Base-by-base conservation (phyloP, 2,113 vertebrate species). In the Pandion haliaetus region DNA sequence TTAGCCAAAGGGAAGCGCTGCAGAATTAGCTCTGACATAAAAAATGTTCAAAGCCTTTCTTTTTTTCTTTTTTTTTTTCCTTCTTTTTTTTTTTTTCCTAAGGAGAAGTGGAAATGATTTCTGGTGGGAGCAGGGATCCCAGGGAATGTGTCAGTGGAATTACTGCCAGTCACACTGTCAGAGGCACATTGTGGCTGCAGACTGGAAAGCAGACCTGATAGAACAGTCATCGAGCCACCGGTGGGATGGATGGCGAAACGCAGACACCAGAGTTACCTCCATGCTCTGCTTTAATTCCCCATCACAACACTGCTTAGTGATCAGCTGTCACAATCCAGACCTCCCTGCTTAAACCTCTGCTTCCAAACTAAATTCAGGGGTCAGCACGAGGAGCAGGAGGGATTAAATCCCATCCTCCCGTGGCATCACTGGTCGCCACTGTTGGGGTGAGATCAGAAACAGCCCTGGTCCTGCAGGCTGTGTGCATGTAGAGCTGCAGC, bases 241-340 rank as follows among this genome's bases (percentile, higher is more conserved):
- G 54, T 62, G 82, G 82, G 73, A 20, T 0, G 36, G 55, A 26
- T 28, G 63, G 62, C 34, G 58, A 38, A 54, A 34, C 1, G 11
- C 1, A 3, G 50, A 25, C 44, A 34, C 9, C 20, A 3, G 69
- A 45, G 45, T 6, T 7, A 9, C 3, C 10, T 24, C 40, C 1
- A 0, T 6, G 26, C 54, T 42, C 28, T 31, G 36, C 62, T 91
- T 38, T 6, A 16, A 18, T 38, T 78, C 61, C 69, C 19, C 28
- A 4, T 8, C 50, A 21, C 3, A 4, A 24, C 0, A 13, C 5
- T 2, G 8, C 38, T 28, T 17, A 6, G 2, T 6, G 0, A 49
- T 14, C 32, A 19, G 29, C 40, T 23, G 63, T 12, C 45, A 12
- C 36, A 6, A 8, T 2, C 36, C 55, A 32, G 20, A 23, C 38